Evolutionary conservation across 2,888 invertebrate genomes (phyloP).

Genomic region (Caenorhabditis parvicauda): DNA sequence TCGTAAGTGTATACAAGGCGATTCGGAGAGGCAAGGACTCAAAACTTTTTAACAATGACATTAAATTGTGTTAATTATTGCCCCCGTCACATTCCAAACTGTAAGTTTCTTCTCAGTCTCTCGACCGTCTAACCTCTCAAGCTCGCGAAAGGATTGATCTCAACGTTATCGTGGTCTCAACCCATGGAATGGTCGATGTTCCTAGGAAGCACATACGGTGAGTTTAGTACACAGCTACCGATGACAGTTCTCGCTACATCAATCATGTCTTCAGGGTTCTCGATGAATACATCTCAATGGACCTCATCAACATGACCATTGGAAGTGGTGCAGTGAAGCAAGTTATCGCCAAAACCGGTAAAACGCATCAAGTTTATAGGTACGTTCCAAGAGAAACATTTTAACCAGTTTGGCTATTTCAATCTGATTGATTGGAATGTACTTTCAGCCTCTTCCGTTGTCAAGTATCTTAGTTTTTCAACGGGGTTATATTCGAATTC

Average conservation of each 20-base stretch:
- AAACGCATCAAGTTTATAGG: slow-evolving; percentile 38
- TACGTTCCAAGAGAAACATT: not conserved
- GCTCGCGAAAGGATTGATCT: slow-evolving; percentile 42
- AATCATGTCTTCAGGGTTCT: slow-evolving; percentile 30
- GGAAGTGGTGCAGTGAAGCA: slow-evolving; percentile 48
- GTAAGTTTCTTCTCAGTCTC: slow-evolving; percentile 10
- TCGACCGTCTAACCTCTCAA: slow-evolving; percentile 34
- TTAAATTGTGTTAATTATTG: not conserved
- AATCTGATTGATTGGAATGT: not conserved
- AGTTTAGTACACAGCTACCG: not conserved
- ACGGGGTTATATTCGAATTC: too few relatives aligned
- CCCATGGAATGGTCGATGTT: slow-evolving; percentile 42
- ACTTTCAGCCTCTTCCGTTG: not conserved
- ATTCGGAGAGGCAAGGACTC: not conserved
- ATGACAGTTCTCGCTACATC: not conserved
- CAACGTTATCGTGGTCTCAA: slow-evolving; percentile 43
- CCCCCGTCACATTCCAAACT: not conserved
- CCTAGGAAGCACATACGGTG: slow-evolving; percentile 33
- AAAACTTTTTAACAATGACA: too few relatives aligned
- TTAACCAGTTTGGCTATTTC: too few relatives aligned
- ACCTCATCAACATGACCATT: slow-evolving; percentile 37
- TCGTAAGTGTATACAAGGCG: not conserved
- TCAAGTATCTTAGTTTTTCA: too few relatives aligned
- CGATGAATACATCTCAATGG: slow-evolving; percentile 48
- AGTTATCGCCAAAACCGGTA: slow-evolving; percentile 34